Base-by-base conservation (phyloP, 2,113 vertebrate species). In the Trematomus loennbergii region DNA sequence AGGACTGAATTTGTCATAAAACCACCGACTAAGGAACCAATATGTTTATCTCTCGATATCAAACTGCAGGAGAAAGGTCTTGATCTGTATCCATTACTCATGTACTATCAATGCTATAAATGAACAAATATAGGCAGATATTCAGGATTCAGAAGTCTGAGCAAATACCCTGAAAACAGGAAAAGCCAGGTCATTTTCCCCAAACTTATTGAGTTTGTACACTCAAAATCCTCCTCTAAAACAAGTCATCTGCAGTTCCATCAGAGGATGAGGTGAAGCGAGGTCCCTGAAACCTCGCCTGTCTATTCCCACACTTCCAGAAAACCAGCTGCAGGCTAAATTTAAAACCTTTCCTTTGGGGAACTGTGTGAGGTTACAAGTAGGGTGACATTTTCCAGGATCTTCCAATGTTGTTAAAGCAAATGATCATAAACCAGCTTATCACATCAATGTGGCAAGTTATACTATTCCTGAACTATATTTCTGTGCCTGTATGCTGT, bases 311-410 rank as follows among this genome's bases (percentile, higher is more conserved):
- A 83, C 61, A 50, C 67, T 61, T 53, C 65, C 45, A 61, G 63
- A 77, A 80, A 82, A 84, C 68, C 78, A 87, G 69, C 75, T 84
- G 81, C 61, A 58, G 49, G 69, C 72, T 89, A 29, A 91, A 89
- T 91, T 86, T 78, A 85, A 92, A 79, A 68, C n/a, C 64, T 74
- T 67, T 75, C 52, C 87, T 89, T 61, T 25, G 18, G 82, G 68
- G 79, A 87, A 43, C 65, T 72, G 60, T 55, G 50, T 55, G 50
- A 77, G 83, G 78, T 83, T 77, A 86, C 53, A 62, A 69, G 79
- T 65, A 70, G 65, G 58, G 50, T 25, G 57, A 75, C 33, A 68
- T 43, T 84, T 79, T 82, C 66, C 46, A 61, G 59, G 67, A 85
- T 69, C 57, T 75, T 68, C 66, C 25, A 5, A 43, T 63, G 46